Base-by-base conservation (phyloP, 2,113 vertebrate species). In the Trogon melanurus region DNA sequence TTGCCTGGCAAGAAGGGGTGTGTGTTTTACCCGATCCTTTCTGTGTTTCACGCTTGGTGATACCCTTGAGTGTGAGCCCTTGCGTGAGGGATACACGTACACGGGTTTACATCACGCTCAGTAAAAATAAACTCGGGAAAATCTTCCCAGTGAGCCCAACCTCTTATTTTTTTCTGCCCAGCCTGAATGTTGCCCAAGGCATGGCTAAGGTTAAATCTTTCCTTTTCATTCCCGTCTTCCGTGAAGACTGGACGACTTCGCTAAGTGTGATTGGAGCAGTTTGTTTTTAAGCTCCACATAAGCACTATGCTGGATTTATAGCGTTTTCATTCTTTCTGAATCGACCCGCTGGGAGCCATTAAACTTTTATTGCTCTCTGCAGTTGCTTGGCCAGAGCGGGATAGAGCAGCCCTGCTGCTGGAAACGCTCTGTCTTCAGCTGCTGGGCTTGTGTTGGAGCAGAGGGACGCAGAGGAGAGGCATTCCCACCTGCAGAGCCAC, bases 221-320 rank as follows among this genome's bases (percentile, higher is more conserved):
- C 94, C 85, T 56, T 79, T 87, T 96, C 95, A 89, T 75, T 81
- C 89, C 72, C 25, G 6, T 96, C 94, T 96, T 96, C 94, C 81
- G 93, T 93, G 97, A 97, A 96, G 95, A 94, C 95, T 93, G 95
- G 95, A 96, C 79, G 88, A 81, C 95, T 98, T 97, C 48, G 91
- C 98, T 97, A 98, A 98, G 97, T 98, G 97, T 98, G 98, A 98
- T 98, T 97, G 97, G 97, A 98, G 97, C 97, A 91, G 97, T 98
- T 98, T 98, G 98, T 98, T 98, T 98, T 98, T 98, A 98, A 98
- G 98, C 98, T 97, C 95, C 96, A 96, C 97, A 97, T 98, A 98
- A 98, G 98, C 97, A 97, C 96, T 48, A 44, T 95, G 96, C 65
- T 96, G 98, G 98, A 98, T 98, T 98, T 98, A 98, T 98, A 95